Percentiles rank a stretch among this genome's conserved stretches.
Evolutionary conservation across 2,113 vertebrate species (phyloP).

Genomic region (Ptyas mucosa): DNA sequence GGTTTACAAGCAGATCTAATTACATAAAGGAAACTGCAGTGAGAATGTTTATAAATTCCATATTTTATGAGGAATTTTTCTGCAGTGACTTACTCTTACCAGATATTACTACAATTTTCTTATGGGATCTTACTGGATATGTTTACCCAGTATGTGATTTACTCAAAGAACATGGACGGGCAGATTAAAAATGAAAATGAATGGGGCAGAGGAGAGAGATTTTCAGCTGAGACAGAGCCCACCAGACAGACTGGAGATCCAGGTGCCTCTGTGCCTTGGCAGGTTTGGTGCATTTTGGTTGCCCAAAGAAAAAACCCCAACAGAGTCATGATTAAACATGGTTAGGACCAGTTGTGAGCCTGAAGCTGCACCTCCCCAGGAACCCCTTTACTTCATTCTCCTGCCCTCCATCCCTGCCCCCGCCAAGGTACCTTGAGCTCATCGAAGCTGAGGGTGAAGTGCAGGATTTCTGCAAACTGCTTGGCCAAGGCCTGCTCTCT

Average conservation of each 20-base stretch:
- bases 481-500: conserved; percentile 87
- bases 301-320: background rate
- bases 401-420: accelerated
- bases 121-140: background rate
- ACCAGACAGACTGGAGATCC: background rate
- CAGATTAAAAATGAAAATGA: background rate
- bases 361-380: background rate
- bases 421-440: conserved; percentile 80
- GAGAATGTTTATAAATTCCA: background rate
- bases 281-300: background rate
- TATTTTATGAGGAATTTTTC: background rate
- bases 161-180: background rate
- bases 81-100: background rate
- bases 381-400: background rate
- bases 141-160: background rate
- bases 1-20: background rate
- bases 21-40: background rate
- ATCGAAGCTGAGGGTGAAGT: conserved; percentile 90
- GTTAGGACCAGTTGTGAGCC: background rate
- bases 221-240: background rate
- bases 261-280: background rate
- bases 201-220: background rate
- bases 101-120: background rate
- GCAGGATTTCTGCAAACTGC: conserved; percentile 89
- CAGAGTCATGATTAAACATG: background rate